Percentiles rank a stretch among this genome's conserved stretches.
Conservation (phyloP, 53 echinoderm and acorn worm species). For the Holothuria scabra region DNA sequence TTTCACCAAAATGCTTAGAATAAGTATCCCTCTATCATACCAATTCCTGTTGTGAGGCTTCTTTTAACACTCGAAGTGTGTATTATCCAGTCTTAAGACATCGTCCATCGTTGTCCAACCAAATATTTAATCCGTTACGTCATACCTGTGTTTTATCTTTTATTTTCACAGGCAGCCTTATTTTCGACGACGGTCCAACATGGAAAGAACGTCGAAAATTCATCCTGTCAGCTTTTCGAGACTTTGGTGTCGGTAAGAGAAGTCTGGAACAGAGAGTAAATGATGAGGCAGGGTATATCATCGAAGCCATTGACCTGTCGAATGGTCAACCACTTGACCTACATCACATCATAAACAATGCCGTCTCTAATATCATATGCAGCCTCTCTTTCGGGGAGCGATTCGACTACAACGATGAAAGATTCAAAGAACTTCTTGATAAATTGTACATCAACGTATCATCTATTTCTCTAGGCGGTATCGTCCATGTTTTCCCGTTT, state of each 20-base stretch:
- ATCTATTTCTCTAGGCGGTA: neutral
- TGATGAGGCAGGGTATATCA: slow-evolving; percentile 20
- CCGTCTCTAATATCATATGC: slow-evolving; percentile 47
- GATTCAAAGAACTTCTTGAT: slow-evolving; percentile 25
- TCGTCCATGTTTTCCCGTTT: slow-evolving; percentile 38
- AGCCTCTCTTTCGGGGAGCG: slow-evolving; percentile 39
- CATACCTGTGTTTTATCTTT: no score
- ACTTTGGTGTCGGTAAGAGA: slow-evolving; percentile 41
- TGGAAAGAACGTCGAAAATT: slow-evolving; percentile 24
- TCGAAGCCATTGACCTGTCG: slow-evolving; percentile 6
- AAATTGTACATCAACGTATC: slow-evolving; percentile 12
- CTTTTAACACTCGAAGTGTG: no score
- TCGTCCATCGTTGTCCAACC: no score
- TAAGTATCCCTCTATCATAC: no score
- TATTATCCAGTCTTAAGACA: no score
- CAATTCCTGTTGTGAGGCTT: no score
- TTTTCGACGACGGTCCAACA: slow-evolving; percentile 26
- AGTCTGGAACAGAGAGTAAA: slow-evolving; percentile 33
- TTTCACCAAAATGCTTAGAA: no score
- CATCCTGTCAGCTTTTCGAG: slow-evolving; percentile 17
- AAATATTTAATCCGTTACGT: no score
- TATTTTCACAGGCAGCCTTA: slow-evolving; percentile 23
- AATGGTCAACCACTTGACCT: slow-evolving; percentile 11
- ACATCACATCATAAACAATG: slow-evolving; percentile 26
- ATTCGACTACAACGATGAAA: slow-evolving; percentile 41